These are phyloP conservation scores for Drosophila eohydei DNA, from an alignment of 2,888 invertebrate species.

Conservation along the genomic window DNA sequence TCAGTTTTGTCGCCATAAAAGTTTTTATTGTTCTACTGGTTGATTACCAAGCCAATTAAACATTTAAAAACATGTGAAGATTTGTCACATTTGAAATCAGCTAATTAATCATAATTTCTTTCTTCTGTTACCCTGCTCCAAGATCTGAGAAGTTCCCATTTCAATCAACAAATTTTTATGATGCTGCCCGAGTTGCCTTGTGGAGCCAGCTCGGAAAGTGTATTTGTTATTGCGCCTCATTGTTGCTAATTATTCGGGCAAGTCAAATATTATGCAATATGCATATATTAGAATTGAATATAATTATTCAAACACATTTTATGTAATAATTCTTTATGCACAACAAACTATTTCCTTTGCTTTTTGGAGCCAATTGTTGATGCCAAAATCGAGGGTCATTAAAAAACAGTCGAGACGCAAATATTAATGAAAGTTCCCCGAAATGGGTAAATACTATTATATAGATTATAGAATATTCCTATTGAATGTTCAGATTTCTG, in stretches of 20 bases:
- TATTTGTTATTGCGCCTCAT: slow-evolving; percentile 21
- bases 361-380: slow-evolving; percentile 55
- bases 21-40: background rate
- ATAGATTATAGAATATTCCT: slow-evolving; percentile 30
- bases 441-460: slow-evolving; percentile 25
- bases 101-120: background rate
- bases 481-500: slow-evolving; percentile 33
- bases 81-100: background rate
- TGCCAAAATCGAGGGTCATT: slow-evolving; percentile 62
- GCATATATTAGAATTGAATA: slow-evolving; percentile 27
- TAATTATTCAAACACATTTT: slow-evolving; percentile 15
- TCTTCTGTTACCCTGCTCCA: background rate
- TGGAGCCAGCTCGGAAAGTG: slow-evolving; percentile 10
- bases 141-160: background rate
- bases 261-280: slow-evolving; percentile 36
- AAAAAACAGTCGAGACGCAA: slow-evolving; percentile 57
- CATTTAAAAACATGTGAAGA: background rate
- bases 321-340: slow-evolving; percentile 12
- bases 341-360: slow-evolving; percentile 54
- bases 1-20: background rate
- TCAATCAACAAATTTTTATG: background rate
- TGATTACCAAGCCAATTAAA: background rate
- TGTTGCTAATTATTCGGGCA: slow-evolving; percentile 45
- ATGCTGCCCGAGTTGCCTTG: background rate
- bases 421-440: slow-evolving; percentile 57